These are phyloP conservation scores for Dromius quadrimaculatus DNA, from an alignment of 2,888 invertebrate genomes.

Conservation along the genomic window DNA sequence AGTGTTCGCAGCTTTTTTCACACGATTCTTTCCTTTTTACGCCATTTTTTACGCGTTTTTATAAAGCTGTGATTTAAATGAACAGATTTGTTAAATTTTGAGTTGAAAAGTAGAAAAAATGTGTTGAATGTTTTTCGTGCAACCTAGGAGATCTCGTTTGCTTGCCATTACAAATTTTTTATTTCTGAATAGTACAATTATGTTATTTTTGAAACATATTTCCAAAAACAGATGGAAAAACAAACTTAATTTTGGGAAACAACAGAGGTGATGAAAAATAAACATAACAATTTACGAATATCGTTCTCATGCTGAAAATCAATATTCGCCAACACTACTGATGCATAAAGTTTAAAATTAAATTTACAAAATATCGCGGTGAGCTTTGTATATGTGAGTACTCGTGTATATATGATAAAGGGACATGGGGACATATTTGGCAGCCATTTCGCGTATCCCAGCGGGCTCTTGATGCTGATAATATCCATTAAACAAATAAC, in stretches of 20 bases:
- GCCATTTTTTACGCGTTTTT: slow-evolving; percentile 27
- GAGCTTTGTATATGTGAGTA: not conserved
- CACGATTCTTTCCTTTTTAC: slow-evolving; percentile 33
- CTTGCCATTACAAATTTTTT: too few relatives aligned
- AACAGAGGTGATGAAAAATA: too few relatives aligned
- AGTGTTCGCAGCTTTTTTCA: slow-evolving; percentile 38
- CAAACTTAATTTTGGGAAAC: too few relatives aligned
- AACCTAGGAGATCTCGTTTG: too few relatives aligned
- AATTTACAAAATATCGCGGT: slow-evolving; percentile 22
- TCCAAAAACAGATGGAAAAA: too few relatives aligned
- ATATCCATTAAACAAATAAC: slow-evolving; percentile 51
- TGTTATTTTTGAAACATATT: too few relatives aligned
- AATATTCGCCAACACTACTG: slow-evolving; percentile 2
- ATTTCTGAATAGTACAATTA: too few relatives aligned
- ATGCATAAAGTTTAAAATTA: slow-evolving; percentile 12
- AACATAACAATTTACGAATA: too few relatives aligned
- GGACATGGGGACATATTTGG: not conserved
- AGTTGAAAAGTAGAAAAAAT: slow-evolving; percentile 16
- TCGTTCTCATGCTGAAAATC: too few relatives aligned
- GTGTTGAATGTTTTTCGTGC: slow-evolving; percentile 10
- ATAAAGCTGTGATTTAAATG: slow-evolving; percentile 44
- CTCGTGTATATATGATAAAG: not conserved
- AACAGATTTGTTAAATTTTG: slow-evolving; percentile 43
- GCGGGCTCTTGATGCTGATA: slow-evolving; percentile 24
- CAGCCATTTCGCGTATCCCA: slow-evolving; percentile 15